Percentiles rank a stretch among this genome's conserved stretches.
Conservation (phyloP, 2,888 invertebrate genomes). For the Flexamia atlantica region DNA sequence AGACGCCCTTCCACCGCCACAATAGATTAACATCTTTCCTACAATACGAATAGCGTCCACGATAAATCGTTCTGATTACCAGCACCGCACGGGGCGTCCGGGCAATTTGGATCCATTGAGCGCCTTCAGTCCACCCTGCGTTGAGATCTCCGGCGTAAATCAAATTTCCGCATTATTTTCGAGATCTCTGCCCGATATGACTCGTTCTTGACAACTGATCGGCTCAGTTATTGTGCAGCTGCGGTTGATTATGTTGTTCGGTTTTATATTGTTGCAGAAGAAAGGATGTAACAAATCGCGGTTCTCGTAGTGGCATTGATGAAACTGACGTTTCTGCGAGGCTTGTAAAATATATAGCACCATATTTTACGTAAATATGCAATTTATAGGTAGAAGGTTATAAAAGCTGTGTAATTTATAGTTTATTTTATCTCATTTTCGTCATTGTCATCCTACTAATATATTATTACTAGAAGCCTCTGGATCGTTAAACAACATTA, state of each 20-base stretch:
- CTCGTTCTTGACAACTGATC: constrained; percentile 7
- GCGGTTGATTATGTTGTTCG: constrained; percentile 23
- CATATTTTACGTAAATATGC: too few species aligned
- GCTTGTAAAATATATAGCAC: too few species aligned
- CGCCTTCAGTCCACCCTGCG: background rate
- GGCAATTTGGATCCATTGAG: constrained; percentile 53
- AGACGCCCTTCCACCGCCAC: background rate
- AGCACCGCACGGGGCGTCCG: constrained; percentile 26
- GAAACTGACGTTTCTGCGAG: too few species aligned
- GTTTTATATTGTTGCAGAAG: background rate
- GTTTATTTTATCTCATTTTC: too few species aligned
- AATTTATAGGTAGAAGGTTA: too few species aligned
- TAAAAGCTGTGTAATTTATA: too few species aligned
- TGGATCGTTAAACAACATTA: too few species aligned
- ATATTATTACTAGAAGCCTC: too few species aligned
- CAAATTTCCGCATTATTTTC: constrained; percentile 2
- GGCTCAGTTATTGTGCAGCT: background rate
- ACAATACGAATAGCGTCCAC: constrained; percentile 36
- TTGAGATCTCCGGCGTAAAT: constrained; percentile 41
- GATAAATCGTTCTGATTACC: constrained; percentile 56
- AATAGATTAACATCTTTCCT: constrained; percentile 58
- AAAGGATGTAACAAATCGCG: background rate
- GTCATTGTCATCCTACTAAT: too few species aligned
- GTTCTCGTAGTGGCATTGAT: too few species aligned
- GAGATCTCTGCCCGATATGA: background rate